Base-by-base conservation (phyloP, 2,888 invertebrate genomes). In the Eurytoma californica region DNA sequence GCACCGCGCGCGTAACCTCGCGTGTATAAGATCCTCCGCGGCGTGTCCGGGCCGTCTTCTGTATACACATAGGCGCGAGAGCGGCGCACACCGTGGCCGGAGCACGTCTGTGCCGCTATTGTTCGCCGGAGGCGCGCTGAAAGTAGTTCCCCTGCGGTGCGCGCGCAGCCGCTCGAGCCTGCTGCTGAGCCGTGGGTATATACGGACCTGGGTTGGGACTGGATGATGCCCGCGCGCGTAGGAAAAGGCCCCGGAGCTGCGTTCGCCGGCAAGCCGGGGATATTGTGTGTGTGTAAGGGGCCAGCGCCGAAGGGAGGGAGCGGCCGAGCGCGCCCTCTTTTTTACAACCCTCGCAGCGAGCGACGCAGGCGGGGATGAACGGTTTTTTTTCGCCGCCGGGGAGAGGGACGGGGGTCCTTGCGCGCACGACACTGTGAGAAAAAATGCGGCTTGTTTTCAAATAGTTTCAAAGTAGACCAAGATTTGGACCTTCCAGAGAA, bases 51-150 rank as follows among this genome's bases (percentile, higher is more conserved):
- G 39, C 39, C 9, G 39, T 39, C 39, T 39, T 39, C 9, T 39
- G 9, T 39, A 39, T 39, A 39, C 9, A 39, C 60, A 28, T 60
- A 60, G 14, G 28, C 60, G 28, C 60, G 28, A 13, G 84, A 88
- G 88, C 87, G 88, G 82, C 28, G 28, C 47, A 63, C 18, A 88
- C 86, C 88, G 88, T 86, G 89, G 87, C 89, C 89, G 86, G 88
- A 88, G 88, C 88, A 89, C 89, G 88, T 89, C 89, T 89, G 88
- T 60, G 72, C 86, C 84, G 87, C 90, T 90, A 90, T 90, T 90
- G 90, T 90, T 90, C 88, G 86, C 28, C 87, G 65, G 86, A 86
- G 87, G 88, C 88, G 88, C 89, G 88, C 86, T 87, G 89, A 89
- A 90, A 90, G 90, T 90, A 90, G 90, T 90, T 84, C 88, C 88